Conservation (phyloP, 2,797 vertebrate species). For the Cynodonichthys magdalenae region DNA sequence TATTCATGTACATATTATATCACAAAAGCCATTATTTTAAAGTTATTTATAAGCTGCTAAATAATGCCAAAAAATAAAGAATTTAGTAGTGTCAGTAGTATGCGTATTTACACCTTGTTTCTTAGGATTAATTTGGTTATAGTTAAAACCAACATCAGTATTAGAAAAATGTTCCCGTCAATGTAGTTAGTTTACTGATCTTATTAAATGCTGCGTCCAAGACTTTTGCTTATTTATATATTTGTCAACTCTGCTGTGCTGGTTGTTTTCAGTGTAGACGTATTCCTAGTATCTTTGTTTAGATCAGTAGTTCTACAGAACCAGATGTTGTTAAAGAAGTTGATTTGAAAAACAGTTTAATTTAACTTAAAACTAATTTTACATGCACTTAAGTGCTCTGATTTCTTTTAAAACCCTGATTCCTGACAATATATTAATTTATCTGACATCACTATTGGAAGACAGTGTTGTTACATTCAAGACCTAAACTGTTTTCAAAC, state of each 20-base stretch:
- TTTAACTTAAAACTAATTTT: constrained; percentile 37
- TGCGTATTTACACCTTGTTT: constrained; percentile 58
- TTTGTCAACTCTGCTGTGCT: constrained; percentile 54
- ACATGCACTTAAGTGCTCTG: constrained; percentile 44
- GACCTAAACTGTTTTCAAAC: not conserved
- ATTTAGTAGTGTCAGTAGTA: constrained; percentile 69
- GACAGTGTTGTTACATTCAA: not conserved
- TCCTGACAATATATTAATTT: not conserved
- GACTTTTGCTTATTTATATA: constrained; percentile 58
- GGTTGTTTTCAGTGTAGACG: constrained; percentile 62
- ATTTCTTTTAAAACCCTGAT: constrained; percentile 15
- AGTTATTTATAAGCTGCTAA: constrained; percentile 85
- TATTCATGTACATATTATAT: constrained; percentile 74
- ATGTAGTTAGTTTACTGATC: constrained; percentile 61
- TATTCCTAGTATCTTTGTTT: constrained; percentile 62
- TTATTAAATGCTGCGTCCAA: constrained; percentile 53
- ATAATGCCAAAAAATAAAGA: constrained; percentile 82
- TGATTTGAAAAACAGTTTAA: constrained; percentile 34
- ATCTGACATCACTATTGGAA: not conserved
- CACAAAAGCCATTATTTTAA: constrained; percentile 83
- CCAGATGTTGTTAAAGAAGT: constrained; percentile 48
- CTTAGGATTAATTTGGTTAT: constrained; percentile 54
- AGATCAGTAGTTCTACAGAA: constrained; percentile 54
- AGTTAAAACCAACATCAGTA: constrained; percentile 49
- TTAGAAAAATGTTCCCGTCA: constrained; percentile 56